phyloP scores from a whole-genome alignment of 2,113 vertebrate genomes.

The Synodontis membranacea region DNA sequence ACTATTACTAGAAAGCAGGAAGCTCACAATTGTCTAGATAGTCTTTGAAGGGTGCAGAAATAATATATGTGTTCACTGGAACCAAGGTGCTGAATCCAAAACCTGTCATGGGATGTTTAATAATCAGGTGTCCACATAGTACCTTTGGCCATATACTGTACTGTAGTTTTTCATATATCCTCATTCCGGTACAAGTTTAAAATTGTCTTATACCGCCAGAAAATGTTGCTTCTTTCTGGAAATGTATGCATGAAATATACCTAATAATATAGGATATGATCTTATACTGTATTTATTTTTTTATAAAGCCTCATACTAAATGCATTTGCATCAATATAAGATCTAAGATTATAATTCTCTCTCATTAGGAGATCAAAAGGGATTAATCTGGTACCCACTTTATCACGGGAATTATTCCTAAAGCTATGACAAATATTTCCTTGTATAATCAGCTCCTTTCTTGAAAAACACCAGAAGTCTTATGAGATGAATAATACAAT shows the following conservation, averaged over 20 bases:
- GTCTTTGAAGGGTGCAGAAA: not conserved
- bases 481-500: slow-evolving; percentile 19
- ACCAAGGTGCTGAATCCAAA: not conserved
- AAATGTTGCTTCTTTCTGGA: not conserved
- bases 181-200: not conserved
- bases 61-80: not conserved
- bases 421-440: slow-evolving; percentile 6
- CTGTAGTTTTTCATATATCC: not conserved
- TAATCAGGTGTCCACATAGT: not conserved
- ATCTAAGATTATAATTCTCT: not conserved
- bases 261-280: not conserved
- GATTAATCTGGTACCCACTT: not conserved
- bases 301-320: not conserved
- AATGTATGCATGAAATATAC: not conserved
- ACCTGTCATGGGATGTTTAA: not conserved
- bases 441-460: slow-evolving; percentile 5
- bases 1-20: not conserved
- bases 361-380: not conserved
- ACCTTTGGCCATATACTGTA: not conserved
- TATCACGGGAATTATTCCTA: slow-evolving; percentile 3
- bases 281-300: not conserved
- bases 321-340: not conserved
- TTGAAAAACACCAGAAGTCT: not conserved
- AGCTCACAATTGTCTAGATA: not conserved
- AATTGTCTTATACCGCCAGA: not conserved